A percentile compares a stretch with the other conserved stretches of the same genome.
Conservation (phyloP, 2,888 invertebrate species). For the Asteroscopus sphinx region DNA sequence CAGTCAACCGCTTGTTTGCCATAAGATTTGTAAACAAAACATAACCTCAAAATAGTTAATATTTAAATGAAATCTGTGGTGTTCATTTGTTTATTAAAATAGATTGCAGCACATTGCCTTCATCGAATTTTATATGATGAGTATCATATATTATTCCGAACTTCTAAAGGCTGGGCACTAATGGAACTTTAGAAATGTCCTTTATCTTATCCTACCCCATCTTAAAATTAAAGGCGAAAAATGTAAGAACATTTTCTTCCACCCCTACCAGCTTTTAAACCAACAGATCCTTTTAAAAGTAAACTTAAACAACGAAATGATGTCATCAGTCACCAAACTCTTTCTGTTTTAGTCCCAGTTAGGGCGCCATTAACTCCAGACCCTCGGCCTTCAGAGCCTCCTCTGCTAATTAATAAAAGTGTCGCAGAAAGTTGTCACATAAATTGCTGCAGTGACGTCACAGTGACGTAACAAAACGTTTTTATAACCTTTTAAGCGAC, state of each 20-base stretch:
- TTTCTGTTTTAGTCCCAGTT: conserved; percentile 61
- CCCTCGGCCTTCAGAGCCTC: conserved; percentile 39
- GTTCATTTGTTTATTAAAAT: no score
- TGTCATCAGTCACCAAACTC: conserved; percentile 56
- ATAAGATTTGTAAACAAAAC: no score
- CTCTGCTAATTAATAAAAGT: conserved; percentile 68
- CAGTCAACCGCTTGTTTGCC: no score
- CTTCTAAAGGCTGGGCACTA: no score
- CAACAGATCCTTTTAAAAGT: conserved; percentile 35
- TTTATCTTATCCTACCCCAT: no score
- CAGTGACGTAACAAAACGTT: conserved; percentile 57
- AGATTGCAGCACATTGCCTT: no score
- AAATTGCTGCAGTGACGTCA: conserved; percentile 57
- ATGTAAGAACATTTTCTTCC: background rate
- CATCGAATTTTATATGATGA: no score
- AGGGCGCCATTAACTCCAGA: conserved; percentile 62
- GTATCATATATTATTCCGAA: no score
- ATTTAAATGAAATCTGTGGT: no score
- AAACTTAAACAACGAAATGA: conserved; percentile 57
- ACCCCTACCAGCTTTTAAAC: conserved; percentile 2
- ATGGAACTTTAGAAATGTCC: no score
- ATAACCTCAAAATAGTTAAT: no score
- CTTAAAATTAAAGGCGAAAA: background rate
- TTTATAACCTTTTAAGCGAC: conserved; percentile 58
- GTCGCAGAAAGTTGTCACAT: conserved; percentile 64